Evolutionary conservation across 2,888 invertebrate species (phyloP).

Genomic region (Tipula confusa): DNA sequence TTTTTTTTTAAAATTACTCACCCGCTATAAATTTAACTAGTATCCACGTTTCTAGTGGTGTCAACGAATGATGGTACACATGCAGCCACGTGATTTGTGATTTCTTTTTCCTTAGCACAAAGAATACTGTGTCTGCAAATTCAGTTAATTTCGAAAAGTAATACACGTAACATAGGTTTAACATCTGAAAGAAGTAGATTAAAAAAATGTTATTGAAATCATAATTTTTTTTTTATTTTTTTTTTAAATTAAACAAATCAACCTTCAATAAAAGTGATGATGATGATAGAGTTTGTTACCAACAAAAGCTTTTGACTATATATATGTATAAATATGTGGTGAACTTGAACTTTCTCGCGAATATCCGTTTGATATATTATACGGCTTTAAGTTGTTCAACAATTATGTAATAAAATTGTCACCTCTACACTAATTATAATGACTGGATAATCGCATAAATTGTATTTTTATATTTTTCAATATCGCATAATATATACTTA

Average conservation of each 20-base stretch:
- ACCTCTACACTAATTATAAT: background rate
- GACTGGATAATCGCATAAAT: background rate
- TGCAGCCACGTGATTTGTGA: conserved; percentile 86
- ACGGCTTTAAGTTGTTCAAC: background rate
- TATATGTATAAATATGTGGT: background rate
- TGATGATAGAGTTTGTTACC: background rate
- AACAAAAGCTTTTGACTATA: background rate
- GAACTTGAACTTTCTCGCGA: background rate
- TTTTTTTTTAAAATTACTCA: conserved; percentile 35
- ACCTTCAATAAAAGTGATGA: background rate
- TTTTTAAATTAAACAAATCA: background rate
- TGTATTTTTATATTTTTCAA: background rate
- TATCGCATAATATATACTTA: background rate
- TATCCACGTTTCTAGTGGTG: conserved; percentile 91
- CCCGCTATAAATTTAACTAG: conserved; percentile 82
- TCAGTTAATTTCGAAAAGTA: conserved; percentile 87
- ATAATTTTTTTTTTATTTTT: too few species aligned
- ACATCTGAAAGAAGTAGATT: conserved; percentile 49
- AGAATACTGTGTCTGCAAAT: conserved; percentile 88
- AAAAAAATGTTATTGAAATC: too few species aligned
- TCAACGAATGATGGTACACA: conserved; percentile 89
- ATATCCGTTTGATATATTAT: background rate
- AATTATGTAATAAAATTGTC: background rate
- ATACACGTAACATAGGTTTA: conserved; percentile 69
- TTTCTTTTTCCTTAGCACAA: conserved; percentile 87